Evolutionary conservation across 2,797 vertebrate species (phyloP).

Genomic region (Cephalopachus bancanus): DNA sequence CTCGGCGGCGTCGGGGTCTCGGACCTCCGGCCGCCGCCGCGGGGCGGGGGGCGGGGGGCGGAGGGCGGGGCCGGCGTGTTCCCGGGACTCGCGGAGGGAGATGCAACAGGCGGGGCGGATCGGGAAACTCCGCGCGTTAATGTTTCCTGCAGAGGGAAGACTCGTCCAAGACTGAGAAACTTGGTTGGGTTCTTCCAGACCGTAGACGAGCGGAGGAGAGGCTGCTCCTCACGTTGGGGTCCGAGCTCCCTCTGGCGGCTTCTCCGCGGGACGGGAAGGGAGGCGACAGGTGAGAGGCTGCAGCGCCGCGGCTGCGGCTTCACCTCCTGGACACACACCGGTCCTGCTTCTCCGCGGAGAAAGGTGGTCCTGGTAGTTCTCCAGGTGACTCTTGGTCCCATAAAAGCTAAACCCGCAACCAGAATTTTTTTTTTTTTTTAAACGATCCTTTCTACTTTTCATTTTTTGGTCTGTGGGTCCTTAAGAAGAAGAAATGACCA

Average conservation of each 20-base stretch:
- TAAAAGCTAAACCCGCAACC: background rate
- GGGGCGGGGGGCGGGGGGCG: background rate
- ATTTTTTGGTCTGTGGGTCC: background rate
- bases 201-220: background rate
- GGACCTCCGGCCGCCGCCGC: accelerated
- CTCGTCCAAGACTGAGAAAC: conserved; percentile 80
- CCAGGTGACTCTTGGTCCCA: background rate
- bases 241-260: conserved; percentile 84
- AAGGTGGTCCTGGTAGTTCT: background rate
- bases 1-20: background rate
- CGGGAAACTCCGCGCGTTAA: conserved; percentile 14
- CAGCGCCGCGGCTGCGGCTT: no score
- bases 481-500: background rate
- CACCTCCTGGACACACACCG: no score
- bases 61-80: background rate
- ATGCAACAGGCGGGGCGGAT: conserved; percentile 75
- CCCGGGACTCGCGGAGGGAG: background rate
- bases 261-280: accelerated
- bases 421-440: background rate
- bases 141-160: conserved; percentile 39
- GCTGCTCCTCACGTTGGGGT: background rate
- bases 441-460: background rate
- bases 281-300: conserved; percentile 48
- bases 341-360: background rate
- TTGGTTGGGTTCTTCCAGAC: conserved; percentile 80